Evolutionary conservation across 2,797 vertebrate genomes (phyloP).

Genomic region (Rhinophrynus dorsalis): DNA sequence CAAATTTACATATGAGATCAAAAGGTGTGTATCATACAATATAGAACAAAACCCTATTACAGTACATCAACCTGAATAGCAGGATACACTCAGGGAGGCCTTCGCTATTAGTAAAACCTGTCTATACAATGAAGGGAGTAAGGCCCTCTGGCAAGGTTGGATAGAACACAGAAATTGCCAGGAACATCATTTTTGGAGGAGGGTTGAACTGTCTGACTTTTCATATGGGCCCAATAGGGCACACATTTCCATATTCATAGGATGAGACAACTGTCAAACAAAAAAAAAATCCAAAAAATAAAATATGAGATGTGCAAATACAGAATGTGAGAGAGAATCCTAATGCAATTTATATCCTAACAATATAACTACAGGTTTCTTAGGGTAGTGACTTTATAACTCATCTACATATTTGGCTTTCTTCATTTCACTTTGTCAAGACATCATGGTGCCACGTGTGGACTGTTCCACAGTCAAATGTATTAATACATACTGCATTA

Average conservation of each 20-base stretch:
- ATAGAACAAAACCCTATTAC: slow-evolving; percentile 81
- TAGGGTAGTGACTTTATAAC: neutral
- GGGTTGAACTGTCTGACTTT: slow-evolving; percentile 10
- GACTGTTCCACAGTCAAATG: neutral
- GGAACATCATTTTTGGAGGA: slow-evolving; percentile 42
- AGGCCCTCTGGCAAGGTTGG: slow-evolving; percentile 71
- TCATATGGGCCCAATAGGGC: slow-evolving; percentile 56
- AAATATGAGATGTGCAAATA: slow-evolving; percentile 67
- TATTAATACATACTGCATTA: neutral
- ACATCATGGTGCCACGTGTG: neutral
- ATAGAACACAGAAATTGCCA: slow-evolving; percentile 59
- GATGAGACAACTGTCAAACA: slow-evolving; percentile 57
- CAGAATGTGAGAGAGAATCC: slow-evolving; percentile 36
- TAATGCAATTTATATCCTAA: neutral
- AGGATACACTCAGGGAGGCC: slow-evolving; percentile 72
- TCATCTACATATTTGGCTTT: too few relatives aligned
- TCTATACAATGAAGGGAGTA: slow-evolving; percentile 69
- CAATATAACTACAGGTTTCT: neutral
- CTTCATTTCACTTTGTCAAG: neutral
- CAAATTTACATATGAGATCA: slow-evolving; percentile 93
- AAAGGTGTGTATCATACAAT: slow-evolving; percentile 90
- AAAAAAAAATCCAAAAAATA: slow-evolving; percentile 50
- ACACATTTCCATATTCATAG: slow-evolving; percentile 52
- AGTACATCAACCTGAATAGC: slow-evolving; percentile 77
- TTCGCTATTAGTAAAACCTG: slow-evolving; percentile 74